These are phyloP conservation scores for Rhopalosiphum nymphaeae DNA, from an alignment of 2,888 invertebrate species.

Conservation along the genomic window DNA sequence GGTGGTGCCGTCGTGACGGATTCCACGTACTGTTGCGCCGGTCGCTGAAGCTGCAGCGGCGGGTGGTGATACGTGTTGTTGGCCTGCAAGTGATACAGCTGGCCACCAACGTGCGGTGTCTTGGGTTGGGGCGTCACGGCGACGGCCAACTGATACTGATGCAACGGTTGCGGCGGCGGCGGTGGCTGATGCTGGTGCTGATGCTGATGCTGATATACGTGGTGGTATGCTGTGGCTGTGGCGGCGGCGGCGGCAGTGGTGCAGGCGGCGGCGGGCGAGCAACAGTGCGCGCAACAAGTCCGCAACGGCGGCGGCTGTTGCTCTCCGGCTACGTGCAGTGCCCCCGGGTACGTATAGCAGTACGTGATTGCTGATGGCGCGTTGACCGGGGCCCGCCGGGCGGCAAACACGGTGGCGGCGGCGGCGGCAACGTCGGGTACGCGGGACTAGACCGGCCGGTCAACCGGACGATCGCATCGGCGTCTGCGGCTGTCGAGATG, in stretches of 20 bases:
- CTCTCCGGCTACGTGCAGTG: slow-evolving; percentile 65
- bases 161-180: neutral
- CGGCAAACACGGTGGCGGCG: slow-evolving; percentile 45
- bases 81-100: slow-evolving; percentile 51
- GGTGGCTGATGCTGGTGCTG: neutral
- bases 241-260: slow-evolving; percentile 23
- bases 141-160: slow-evolving; percentile 58
- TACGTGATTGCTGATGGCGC: slow-evolving; percentile 65
- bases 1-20: slow-evolving; percentile 61
- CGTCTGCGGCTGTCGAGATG: neutral
- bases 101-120: slow-evolving; percentile 52
- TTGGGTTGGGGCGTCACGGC: slow-evolving; percentile 62
- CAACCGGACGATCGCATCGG: slow-evolving; percentile 55
- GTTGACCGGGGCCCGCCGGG: slow-evolving; percentile 60
- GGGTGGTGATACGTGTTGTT: slow-evolving; percentile 33
- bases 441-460: slow-evolving; percentile 8
- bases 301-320: slow-evolving; percentile 62
- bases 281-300: slow-evolving; percentile 65
- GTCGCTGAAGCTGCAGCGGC: slow-evolving; percentile 3
- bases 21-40: slow-evolving; percentile 29
- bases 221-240: slow-evolving; percentile 53
- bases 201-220: slow-evolving; percentile 51
- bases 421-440: neutral
- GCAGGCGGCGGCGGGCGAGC: slow-evolving; percentile 59
- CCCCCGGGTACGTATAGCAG: slow-evolving; percentile 65